phyloP scores from a whole-genome alignment of 1,140 invertebrate species.

The Formica selysi region DNA sequence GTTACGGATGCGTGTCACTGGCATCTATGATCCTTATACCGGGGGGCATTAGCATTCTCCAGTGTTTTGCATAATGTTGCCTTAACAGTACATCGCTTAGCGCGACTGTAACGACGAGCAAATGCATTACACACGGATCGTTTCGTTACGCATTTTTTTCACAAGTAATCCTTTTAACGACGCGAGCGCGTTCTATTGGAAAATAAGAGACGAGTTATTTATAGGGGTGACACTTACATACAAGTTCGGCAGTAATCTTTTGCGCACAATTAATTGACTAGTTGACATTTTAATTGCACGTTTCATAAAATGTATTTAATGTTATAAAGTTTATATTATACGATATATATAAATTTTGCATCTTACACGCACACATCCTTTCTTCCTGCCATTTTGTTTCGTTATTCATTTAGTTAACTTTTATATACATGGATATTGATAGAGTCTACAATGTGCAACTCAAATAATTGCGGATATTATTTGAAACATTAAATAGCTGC shows the following conservation, averaged over 20 bases:
- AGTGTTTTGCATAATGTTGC: constrained; percentile 55
- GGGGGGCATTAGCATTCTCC: constrained; percentile 55
- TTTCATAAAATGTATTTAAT: not conserved
- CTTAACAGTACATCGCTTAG: constrained; percentile 51
- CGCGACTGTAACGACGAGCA: not conserved
- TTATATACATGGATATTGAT: not conserved
- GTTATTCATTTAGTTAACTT: not conserved
- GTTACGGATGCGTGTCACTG: constrained; percentile 63
- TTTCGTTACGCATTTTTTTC: constrained; percentile 37
- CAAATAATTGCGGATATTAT: not conserved
- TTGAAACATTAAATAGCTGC: not conserved
- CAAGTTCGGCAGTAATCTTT: not conserved
- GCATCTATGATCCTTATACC: constrained; percentile 72
- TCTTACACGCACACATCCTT: no score
- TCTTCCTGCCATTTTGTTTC: not conserved
- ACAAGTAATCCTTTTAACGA: constrained; percentile 9
- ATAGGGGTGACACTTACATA: not conserved
- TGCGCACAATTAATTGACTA: not conserved
- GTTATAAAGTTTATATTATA: not conserved
- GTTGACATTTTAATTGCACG: not conserved
- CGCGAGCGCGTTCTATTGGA: not conserved
- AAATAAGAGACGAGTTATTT: constrained; percentile 1
- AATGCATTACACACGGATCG: constrained; percentile 38
- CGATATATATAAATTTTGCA: constrained; percentile 17
- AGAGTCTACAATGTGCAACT: not conserved